A percentile compares a stretch with the other conserved stretches of the same genome.
phyloP scores from a whole-genome alignment of 2,888 invertebrate species.

The Ophioninae sp. region DNA sequence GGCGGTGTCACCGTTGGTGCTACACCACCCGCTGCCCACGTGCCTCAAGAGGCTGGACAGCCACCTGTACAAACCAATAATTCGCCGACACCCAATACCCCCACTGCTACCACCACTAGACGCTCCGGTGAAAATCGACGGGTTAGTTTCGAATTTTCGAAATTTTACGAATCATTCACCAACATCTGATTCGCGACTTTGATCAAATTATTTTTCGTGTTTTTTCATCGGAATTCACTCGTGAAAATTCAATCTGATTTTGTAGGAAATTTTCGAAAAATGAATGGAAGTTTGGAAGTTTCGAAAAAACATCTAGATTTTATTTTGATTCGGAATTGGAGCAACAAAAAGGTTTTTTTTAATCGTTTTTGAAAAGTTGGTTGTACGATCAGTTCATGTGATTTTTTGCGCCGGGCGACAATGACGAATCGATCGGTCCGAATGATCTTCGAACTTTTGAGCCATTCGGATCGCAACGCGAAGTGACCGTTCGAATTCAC shows the following conservation, averaged over 20 bases:
- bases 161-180: not conserved
- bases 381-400: not conserved
- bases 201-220: not conserved
- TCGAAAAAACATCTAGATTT: no score
- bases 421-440: slow-evolving; percentile 11
- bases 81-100: slow-evolving; percentile 51
- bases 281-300: no score
- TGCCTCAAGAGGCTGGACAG: slow-evolving; percentile 80
- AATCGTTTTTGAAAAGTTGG: not conserved
- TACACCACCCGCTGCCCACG: slow-evolving; percentile 79
- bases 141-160: slow-evolving; percentile 76
- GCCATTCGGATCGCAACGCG: slow-evolving; percentile 22
- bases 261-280: no score
- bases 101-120: slow-evolving; percentile 71
- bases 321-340: no score
- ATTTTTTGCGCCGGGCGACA: not conserved
- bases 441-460: slow-evolving; percentile 21
- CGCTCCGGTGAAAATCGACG: slow-evolving; percentile 81
- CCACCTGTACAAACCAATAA: slow-evolving; percentile 75
- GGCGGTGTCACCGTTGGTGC: slow-evolving; percentile 79
- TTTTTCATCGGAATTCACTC: no score
- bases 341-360: no score
- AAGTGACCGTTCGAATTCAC: not conserved
- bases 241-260: no score
- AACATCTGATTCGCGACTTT: not conserved